Percentiles rank a stretch among this genome's conserved stretches.
These are phyloP conservation scores for Ips typographus DNA, from an alignment of 1,140 invertebrate genomes.

Conservation along the genomic window DNA sequence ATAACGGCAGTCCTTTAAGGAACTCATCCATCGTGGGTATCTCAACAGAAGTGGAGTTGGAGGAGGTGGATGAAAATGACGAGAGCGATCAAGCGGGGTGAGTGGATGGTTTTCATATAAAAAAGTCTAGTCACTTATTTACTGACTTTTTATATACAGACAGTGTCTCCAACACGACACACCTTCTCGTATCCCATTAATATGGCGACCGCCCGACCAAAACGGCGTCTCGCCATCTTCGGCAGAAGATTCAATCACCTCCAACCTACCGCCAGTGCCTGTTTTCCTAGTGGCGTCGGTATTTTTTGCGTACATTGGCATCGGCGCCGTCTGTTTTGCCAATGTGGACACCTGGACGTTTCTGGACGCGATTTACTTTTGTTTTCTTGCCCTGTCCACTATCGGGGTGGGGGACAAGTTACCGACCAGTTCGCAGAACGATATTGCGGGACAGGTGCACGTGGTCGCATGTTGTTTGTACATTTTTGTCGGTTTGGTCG, in stretches of 20 bases:
- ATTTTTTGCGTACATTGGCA: slow-evolving; percentile 68
- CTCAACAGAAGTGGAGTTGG: slow-evolving; percentile 42
- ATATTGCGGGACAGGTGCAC: slow-evolving; percentile 66
- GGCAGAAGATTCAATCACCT: slow-evolving; percentile 24
- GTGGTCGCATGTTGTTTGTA: slow-evolving; percentile 84
- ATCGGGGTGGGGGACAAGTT: slow-evolving; percentile 85
- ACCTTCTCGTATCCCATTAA: slow-evolving; percentile 70
- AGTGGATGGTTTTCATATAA: not conserved
- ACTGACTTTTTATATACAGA: slow-evolving; percentile 4
- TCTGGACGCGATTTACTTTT: slow-evolving; percentile 83
- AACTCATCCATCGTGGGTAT: slow-evolving; percentile 40
- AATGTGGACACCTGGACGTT: slow-evolving; percentile 76
- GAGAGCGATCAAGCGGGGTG: slow-evolving; percentile 50
- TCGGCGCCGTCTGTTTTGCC: slow-evolving; percentile 72
- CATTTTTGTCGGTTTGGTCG: slow-evolving; percentile 80
- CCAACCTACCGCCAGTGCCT: slow-evolving; percentile 62
- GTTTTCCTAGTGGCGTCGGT: slow-evolving; percentile 70
- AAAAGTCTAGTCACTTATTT: not conserved
- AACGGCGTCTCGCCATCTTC: slow-evolving; percentile 48
- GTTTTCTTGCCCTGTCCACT: slow-evolving; percentile 83
- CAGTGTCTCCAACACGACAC: slow-evolving; percentile 64
- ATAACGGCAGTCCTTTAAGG: slow-evolving; percentile 40
- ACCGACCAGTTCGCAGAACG: slow-evolving; percentile 61
- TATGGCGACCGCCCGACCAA: slow-evolving; percentile 55
- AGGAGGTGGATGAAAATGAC: slow-evolving; percentile 50